Conservation (phyloP, 2,797 vertebrate species). For the Enteromius thamalakanensis region DNA sequence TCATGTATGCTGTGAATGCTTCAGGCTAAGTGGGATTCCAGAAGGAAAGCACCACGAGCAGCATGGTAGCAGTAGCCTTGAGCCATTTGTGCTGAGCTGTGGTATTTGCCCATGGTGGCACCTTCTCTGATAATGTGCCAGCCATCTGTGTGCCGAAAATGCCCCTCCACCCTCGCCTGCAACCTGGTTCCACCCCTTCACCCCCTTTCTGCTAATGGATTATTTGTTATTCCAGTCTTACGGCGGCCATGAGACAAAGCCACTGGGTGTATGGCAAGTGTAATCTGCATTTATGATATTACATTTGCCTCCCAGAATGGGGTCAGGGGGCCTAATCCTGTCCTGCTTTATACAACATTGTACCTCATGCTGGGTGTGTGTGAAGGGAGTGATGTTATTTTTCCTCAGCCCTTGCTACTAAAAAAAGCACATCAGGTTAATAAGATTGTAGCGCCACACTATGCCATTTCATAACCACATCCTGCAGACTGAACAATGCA, state of each 20-base stretch:
- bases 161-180: conserved; percentile 2
- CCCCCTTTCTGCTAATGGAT: conserved; percentile 60
- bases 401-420: background rate
- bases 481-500: background rate
- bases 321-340: conserved; percentile 75
- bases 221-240: conserved; percentile 64
- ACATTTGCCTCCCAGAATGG: conserved; percentile 72
- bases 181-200: conserved; percentile 14
- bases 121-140: conserved; percentile 24
- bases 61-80: conserved; percentile 11
- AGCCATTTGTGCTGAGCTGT: conserved; percentile 17
- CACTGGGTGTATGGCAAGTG: conserved; percentile 50
- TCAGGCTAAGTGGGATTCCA: conserved; percentile 3
- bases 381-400: conserved; percentile 16
- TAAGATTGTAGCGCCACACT: background rate
- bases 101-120: conserved; percentile 1
- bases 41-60: conserved; percentile 23
- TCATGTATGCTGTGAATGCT: background rate
- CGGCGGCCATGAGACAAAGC: conserved; percentile 50
- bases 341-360: conserved; percentile 4
- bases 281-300: conserved; percentile 80
- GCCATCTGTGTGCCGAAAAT: conserved; percentile 34
- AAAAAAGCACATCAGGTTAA: conserved; percentile 34
- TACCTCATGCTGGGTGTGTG: conserved; percentile 4
- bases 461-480: conserved; percentile 10